Evolutionary conservation across 2,888 invertebrate genomes (phyloP), one percentile per base, ranked within the genome.

Genomic region (Lagria hirta): DNA sequence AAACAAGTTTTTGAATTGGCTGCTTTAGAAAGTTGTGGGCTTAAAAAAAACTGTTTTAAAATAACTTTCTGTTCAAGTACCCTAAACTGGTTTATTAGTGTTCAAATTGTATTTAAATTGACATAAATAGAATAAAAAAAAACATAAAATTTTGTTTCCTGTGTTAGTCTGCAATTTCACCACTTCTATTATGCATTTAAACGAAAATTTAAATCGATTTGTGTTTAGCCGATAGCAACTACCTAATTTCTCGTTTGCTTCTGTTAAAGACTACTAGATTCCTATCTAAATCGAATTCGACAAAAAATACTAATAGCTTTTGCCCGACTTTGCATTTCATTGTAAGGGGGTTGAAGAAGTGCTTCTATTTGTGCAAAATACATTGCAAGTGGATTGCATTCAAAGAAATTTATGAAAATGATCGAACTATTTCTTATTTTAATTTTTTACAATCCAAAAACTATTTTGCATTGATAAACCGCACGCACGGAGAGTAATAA

Each of bases 291-390:
- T 53, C 53, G 53, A 53, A 53, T 47, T 41, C 49, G 32, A 35
- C 49, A 53, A 53, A 53, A 51, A 53, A 49, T 48, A 46, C 48
- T 53, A 53, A 51, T 53, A 44, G 51, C 49, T 51, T 47, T 42
- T 46, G 47, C 44, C 49, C 50, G 51, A 51, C 51, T 53, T 51
- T 51, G 43, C 51, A 53, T 51, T 48, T 44, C 49, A 47, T 47
- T 50, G 44, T 49, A 47, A 45, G 47, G 40, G 49, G 24, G 35
- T 40, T 34, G 35, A 13, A 40, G 28, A n/a, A 27, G 28, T 26
- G 16, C 20, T 17, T 11, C 17, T 18, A 23, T 32, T 29, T 20
- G 35, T 35, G 42, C 20, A 26, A 41, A 41, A 33, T 37, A 37
- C 10, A 12, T 7, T 41, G 18, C 32, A 21, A 26, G n/a, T n/a